Evolutionary conservation across 2,888 invertebrate species (phyloP).

Genomic region (Leptinotarsa rubiginosa): DNA sequence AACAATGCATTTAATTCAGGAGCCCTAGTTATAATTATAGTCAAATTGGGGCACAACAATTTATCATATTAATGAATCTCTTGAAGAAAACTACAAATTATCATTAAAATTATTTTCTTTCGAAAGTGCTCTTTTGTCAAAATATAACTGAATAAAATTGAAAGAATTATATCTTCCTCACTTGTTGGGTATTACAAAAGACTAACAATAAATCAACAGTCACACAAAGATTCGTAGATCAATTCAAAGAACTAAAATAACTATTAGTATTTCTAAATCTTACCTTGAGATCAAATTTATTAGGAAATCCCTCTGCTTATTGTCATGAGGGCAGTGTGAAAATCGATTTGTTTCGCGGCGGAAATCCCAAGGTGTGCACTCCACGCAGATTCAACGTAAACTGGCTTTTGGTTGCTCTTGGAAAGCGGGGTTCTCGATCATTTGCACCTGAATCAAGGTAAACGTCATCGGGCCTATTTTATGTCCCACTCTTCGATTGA

Average conservation of each 20-base stretch:
- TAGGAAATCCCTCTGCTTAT: constrained; percentile 20
- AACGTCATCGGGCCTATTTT: constrained; percentile 20
- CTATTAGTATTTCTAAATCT: constrained; percentile 1
- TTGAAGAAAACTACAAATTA: too few species aligned
- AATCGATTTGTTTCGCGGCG: constrained; percentile 20
- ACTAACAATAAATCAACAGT: too few species aligned
- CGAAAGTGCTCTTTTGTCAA: too few species aligned
- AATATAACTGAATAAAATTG: too few species aligned
- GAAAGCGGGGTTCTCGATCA: constrained; percentile 32
- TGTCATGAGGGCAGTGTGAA: constrained; percentile 32
- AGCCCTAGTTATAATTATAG: too few species aligned
- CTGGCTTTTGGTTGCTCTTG: constrained; percentile 35
- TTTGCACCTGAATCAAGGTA: constrained; percentile 35
- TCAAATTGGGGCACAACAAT: too few species aligned
- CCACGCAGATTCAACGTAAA: constrained; percentile 32
- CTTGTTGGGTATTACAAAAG: neutral
- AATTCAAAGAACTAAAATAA: neutral
- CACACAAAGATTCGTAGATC: too few species aligned
- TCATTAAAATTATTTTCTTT: too few species aligned
- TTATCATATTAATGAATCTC: too few species aligned
- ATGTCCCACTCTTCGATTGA: constrained; percentile 28
- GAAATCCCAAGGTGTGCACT: constrained; percentile 25
- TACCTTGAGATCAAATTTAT: constrained; percentile 10
- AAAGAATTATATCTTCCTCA: neutral
- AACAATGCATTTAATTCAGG: too few species aligned